Percentiles rank a stretch among this genome's conserved stretches.
Evolutionary conservation across 2,113 vertebrate genomes (phyloP).

Genomic region (Arenaria interpres): DNA sequence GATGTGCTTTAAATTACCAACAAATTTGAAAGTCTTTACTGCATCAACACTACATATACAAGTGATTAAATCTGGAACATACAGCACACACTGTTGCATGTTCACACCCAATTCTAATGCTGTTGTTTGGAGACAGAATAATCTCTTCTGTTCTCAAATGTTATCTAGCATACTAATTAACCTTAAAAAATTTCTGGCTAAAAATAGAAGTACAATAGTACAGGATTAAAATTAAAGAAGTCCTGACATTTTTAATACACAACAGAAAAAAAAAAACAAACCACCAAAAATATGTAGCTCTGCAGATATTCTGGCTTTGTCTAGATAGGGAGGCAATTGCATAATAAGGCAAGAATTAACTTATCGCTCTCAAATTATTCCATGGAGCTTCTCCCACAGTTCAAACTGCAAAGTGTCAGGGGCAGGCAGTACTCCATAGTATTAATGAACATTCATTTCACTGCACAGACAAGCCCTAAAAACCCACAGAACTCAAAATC

Average conservation of each 20-base stretch:
- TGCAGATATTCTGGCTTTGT: background rate
- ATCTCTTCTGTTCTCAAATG: background rate
- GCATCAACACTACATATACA: slow-evolving; percentile 4
- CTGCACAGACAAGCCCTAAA: background rate
- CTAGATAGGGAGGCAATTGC: background rate
- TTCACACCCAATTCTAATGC: background rate
- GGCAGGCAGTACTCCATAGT: background rate
- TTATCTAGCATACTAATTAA: background rate
- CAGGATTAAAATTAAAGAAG: background rate
- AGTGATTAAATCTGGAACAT: slow-evolving; percentile 17
- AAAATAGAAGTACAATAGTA: background rate
- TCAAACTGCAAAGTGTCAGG: background rate
- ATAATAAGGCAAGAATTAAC: background rate
- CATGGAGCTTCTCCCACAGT: background rate
- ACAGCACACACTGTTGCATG: background rate
- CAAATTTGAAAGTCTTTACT: slow-evolving; percentile 40
- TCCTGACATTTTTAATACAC: background rate
- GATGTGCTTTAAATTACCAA: slow-evolving; percentile 23
- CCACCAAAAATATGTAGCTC: background rate
- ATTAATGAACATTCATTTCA: background rate
- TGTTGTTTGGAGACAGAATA: background rate
- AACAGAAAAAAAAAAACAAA: background rate
- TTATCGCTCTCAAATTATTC: background rate
- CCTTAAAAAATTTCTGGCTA: background rate
- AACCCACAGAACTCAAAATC: background rate